phyloP scores from a whole-genome alignment of 2,113 vertebrate species.

The Perca schrenkii region DNA sequence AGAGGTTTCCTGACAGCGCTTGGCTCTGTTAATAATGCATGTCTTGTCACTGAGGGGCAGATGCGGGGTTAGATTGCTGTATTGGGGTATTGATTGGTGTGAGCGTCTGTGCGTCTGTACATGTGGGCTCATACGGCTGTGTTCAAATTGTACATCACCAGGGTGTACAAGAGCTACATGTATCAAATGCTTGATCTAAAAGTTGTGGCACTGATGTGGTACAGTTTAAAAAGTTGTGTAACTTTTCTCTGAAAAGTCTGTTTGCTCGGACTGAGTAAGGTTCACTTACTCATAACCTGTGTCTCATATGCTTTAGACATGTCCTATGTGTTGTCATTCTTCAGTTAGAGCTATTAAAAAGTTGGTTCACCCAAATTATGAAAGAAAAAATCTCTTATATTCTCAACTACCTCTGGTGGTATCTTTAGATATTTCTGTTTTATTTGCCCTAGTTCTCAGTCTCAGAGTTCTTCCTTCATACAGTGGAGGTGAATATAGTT shows the following conservation, averaged over 20 bases:
- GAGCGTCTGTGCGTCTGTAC: conserved; percentile 49
- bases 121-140: conserved; percentile 53
- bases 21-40: conserved; percentile 81
- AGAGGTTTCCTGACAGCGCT: conserved; percentile 67
- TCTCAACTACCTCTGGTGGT: background rate
- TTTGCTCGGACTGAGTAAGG: background rate
- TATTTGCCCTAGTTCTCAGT: background rate
- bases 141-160: conserved; percentile 40
- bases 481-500: background rate
- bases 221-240: conserved; percentile 1
- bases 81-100: conserved; percentile 75
- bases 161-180: background rate
- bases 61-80: conserved; percentile 73
- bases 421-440: background rate
- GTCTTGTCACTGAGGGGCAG: conserved; percentile 70
- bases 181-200: background rate
- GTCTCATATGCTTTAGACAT: background rate
- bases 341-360: background rate
- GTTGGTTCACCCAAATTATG: background rate
- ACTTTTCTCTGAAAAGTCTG: background rate
- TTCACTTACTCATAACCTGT: background rate
- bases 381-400: background rate
- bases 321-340: background rate
- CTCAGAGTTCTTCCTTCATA: background rate
- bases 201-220: background rate